These are phyloP conservation scores for Hyalella azteca DNA, from an alignment of 2,888 invertebrate species.

Conservation along the genomic window DNA sequence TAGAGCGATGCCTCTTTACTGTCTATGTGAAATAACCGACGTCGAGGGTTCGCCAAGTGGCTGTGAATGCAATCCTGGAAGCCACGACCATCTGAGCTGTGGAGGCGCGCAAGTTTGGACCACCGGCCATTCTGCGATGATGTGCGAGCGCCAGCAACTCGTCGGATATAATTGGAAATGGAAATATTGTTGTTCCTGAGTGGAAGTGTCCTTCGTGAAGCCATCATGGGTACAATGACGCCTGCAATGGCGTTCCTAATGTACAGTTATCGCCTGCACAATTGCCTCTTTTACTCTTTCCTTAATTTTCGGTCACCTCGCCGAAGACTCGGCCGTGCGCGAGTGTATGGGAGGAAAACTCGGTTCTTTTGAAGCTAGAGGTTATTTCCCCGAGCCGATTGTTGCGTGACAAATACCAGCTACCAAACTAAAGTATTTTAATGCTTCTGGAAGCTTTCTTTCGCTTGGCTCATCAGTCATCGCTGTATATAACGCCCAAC, in stretches of 20 bases:
- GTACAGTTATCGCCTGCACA: conserved; percentile 25
- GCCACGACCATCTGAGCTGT: conserved; percentile 5
- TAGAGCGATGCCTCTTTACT: no score
- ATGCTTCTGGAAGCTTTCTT: neutral
- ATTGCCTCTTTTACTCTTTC: conserved; percentile 31
- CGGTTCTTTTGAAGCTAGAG: conserved; percentile 11
- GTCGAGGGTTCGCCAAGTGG: neutral
- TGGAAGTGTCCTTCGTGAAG: conserved; percentile 34
- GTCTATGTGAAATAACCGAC: no score
- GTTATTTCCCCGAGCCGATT: neutral
- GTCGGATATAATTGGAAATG: conserved; percentile 28
- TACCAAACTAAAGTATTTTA: neutral
- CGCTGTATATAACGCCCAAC: no score
- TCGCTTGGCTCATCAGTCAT: neutral
- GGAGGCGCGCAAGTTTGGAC: neutral
- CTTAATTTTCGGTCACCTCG: conserved; percentile 29
- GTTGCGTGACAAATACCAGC: neutral
- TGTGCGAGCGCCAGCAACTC: conserved; percentile 24
- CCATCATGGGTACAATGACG: conserved; percentile 36
- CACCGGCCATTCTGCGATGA: conserved; percentile 14
- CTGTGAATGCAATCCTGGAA: conserved; percentile 8
- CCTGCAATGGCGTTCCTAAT: conserved; percentile 30
- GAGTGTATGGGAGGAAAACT: neutral
- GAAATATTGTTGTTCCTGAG: conserved; percentile 33
- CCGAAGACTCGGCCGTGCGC: neutral